These are phyloP conservation scores for Drosophila truncata DNA, from an alignment of 1,140 invertebrate genomes.

Conservation along the genomic window DNA sequence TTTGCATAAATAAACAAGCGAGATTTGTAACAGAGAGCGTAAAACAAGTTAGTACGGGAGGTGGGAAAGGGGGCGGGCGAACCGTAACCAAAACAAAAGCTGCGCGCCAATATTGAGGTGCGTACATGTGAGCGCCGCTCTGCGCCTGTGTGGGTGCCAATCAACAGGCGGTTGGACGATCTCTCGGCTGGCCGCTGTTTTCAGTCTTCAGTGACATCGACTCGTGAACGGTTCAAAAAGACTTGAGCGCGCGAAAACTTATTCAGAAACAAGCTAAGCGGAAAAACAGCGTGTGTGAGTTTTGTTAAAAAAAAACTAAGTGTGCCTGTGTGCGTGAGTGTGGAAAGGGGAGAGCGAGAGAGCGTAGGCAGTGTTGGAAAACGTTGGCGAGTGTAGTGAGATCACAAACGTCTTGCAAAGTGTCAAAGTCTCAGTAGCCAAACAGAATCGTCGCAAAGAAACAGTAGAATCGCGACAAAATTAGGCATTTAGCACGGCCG, in stretches of 20 bases:
- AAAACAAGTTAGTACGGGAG: constrained; percentile 43
- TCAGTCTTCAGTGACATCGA: constrained; percentile 68
- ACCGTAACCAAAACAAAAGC: constrained; percentile 38
- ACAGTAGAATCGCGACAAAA: constrained; percentile 60
- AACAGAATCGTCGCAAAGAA: constrained; percentile 50
- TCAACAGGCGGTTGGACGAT: constrained; percentile 74
- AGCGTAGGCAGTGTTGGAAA: constrained; percentile 62
- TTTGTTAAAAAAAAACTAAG: constrained; percentile 36
- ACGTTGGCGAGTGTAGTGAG: constrained; percentile 29
- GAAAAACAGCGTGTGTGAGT: constrained; percentile 40
- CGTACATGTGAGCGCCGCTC: constrained; percentile 17
- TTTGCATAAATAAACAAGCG: constrained; percentile 37
- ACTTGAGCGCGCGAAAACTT: constrained; percentile 51
- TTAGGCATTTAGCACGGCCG: constrained; percentile 38
- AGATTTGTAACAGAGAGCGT: constrained; percentile 32
- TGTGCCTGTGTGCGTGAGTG: constrained; percentile 32
- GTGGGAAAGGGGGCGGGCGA: constrained; percentile 22
- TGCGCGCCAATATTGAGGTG: constrained; percentile 19
- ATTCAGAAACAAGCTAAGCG: constrained; percentile 23
- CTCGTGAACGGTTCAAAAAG: constrained; percentile 67
- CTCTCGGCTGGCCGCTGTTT: constrained; percentile 7
- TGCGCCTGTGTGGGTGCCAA: constrained; percentile 51
- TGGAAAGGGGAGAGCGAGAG: constrained; percentile 1
- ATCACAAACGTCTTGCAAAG: constrained; percentile 52
- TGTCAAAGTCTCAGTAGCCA: constrained; percentile 64